Conservation (phyloP, 53 echinoderm and acorn worm species). For the Arbacia lixula region DNA sequence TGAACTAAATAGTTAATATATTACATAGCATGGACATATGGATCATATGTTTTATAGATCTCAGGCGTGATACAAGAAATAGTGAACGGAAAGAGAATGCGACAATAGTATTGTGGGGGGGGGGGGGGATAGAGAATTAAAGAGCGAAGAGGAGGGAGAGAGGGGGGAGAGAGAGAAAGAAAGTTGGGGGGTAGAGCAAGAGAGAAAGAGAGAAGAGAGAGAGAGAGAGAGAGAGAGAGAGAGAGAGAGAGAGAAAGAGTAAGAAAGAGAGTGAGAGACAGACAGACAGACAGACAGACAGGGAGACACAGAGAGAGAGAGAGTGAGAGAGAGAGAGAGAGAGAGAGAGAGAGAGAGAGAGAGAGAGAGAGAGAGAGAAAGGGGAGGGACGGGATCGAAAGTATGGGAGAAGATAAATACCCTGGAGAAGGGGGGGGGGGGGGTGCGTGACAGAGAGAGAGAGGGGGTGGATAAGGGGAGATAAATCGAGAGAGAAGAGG, state of each 20-base stretch:
- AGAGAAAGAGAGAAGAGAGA: not conserved
- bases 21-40: too few species aligned
- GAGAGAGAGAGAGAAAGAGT: not conserved
- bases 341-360: not conserved
- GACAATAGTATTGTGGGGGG: too few species aligned
- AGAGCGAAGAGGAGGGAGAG: not conserved
- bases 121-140: not conserved
- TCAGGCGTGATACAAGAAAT: too few species aligned
- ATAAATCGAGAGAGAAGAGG: not conserved
- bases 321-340: not conserved
- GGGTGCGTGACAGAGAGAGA: not conserved
- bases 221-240: not conserved
- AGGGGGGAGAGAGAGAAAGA: not conserved
- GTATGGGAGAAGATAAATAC: not conserved
- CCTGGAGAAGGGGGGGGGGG: not conserved
- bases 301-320: not conserved
- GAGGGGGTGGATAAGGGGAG: not conserved
- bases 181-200: not conserved
- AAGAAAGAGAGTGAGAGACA: not conserved
- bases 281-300: not conserved
- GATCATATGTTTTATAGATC: too few species aligned
- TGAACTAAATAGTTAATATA: too few species aligned
- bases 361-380: not conserved
- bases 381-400: not conserved
- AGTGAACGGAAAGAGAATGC: not conserved